These are phyloP conservation scores for Cyphomyrus discorhynchus DNA, from an alignment of 2,113 vertebrate species.

Conservation along the genomic window DNA sequence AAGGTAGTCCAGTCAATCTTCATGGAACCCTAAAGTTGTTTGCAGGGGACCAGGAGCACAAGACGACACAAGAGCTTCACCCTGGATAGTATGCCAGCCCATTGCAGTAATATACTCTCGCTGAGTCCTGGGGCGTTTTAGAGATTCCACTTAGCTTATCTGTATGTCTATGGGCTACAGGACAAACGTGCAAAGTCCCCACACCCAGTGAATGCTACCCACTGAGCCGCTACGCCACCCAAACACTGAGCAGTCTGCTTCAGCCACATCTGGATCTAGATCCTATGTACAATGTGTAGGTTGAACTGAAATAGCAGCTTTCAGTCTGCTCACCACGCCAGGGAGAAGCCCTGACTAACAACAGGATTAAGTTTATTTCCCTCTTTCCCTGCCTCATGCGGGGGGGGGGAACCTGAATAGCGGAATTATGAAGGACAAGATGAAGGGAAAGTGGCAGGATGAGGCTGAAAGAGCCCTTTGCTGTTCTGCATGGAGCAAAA, in stretches of 20 bases:
- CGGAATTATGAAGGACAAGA: conserved; percentile 43
- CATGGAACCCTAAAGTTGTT: not conserved
- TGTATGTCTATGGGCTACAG: not conserved
- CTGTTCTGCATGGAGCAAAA: conserved; percentile 16
- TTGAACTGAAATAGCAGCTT: not conserved
- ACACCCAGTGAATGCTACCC: not conserved
- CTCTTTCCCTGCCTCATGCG: conserved; percentile 31
- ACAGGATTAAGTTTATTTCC: conserved; percentile 57
- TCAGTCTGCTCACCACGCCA: not conserved
- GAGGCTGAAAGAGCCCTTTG: conserved; percentile 31
- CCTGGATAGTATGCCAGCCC: not conserved
- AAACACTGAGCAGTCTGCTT: not conserved
- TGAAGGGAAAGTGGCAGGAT: conserved; percentile 42
- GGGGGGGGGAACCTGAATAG: conserved; percentile 22
- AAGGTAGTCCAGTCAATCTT: not conserved
- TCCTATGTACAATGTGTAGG: not conserved
- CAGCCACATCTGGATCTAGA: not conserved
- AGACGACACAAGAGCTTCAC: not conserved
- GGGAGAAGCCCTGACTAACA: conserved; percentile 40
- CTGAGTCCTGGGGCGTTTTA: not conserved
- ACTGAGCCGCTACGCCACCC: not conserved
- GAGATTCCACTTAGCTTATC: not conserved
- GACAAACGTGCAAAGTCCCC: not conserved
- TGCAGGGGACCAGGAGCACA: not conserved
- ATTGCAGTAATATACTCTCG: not conserved